These are phyloP conservation scores for Pectinophora gossypiella DNA, from an alignment of 1,140 invertebrate genomes.

Conservation along the genomic window DNA sequence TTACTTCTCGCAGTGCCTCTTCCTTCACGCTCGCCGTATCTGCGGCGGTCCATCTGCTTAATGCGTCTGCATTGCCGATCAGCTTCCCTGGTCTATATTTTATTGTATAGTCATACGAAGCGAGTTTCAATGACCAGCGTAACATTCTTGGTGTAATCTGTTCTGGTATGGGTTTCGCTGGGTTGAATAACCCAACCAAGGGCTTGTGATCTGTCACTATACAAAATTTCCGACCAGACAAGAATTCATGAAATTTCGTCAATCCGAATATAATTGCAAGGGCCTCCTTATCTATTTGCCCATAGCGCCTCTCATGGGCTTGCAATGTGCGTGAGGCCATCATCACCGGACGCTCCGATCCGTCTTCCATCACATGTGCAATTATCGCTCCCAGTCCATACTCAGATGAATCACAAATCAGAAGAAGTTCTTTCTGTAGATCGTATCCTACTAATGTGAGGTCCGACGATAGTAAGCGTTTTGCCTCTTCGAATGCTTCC, in stretches of 20 bases:
- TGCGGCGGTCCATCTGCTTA: conserved; percentile 6
- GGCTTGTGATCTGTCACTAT: conserved; percentile 29
- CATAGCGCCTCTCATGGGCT: conserved; percentile 17
- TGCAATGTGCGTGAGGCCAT: conserved; percentile 46
- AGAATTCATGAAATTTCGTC: conserved; percentile 53
- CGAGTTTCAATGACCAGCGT: conserved; percentile 20
- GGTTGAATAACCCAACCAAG: conserved; percentile 17
- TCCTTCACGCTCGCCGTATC: neutral
- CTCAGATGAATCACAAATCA: conserved; percentile 3
- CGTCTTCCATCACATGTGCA: conserved; percentile 20
- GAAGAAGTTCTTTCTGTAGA: conserved; percentile 11
- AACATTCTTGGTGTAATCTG: conserved; percentile 24
- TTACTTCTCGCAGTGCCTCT: too few species aligned
- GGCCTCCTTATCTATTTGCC: conserved; percentile 40
- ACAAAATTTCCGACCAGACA: conserved; percentile 24
- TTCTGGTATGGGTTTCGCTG: conserved; percentile 11
- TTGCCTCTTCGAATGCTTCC: too few species aligned
- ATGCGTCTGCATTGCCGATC: conserved; percentile 8
- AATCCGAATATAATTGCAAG: conserved; percentile 57
- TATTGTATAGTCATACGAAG: too few species aligned
- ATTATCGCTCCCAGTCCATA: conserved; percentile 2
- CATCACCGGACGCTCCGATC: conserved; percentile 46
- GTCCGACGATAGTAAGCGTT: conserved; percentile 15
- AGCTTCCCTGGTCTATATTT: conserved; percentile 16
- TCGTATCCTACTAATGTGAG: conserved; percentile 20